Evolutionary conservation across 2,113 vertebrate genomes (phyloP).

Genomic region (Albula goreensis): DNA sequence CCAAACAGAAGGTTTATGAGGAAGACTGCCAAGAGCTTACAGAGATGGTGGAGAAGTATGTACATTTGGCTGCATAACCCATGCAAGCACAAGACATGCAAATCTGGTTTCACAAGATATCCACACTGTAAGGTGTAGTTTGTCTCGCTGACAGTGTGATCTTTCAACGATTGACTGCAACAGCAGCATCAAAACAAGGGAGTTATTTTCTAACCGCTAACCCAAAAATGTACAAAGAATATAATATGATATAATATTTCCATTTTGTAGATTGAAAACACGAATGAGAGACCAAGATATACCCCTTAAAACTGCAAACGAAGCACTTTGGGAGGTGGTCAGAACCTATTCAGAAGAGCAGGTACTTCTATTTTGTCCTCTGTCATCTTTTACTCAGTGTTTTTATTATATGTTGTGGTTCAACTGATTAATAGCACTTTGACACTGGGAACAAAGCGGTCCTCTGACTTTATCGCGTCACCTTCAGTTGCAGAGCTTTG

Average conservation of each 20-base stretch:
- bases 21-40: conserved; percentile 72
- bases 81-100: neutral
- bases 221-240: no score
- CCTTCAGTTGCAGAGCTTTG: conserved; percentile 62
- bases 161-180: neutral
- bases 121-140: neutral
- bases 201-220: neutral
- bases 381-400: neutral
- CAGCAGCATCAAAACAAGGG: neutral
- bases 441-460: neutral
- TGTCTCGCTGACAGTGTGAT: neutral
- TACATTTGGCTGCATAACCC: neutral
- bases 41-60: conserved; percentile 77
- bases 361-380: conserved; percentile 46
- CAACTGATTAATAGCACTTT: neutral
- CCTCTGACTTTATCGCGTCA: neutral
- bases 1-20: conserved; percentile 82
- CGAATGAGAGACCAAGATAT: conserved; percentile 59
- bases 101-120: neutral
- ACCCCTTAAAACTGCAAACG: conserved; percentile 59
- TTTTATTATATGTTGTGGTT: neutral
- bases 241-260: neutral
- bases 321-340: conserved; percentile 58
- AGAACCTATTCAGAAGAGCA: conserved; percentile 56
- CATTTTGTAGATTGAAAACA: conserved; percentile 56